These are phyloP conservation scores for Heterotilapia buettikoferi DNA, from an alignment of 2,113 vertebrate species.

Conservation along the genomic window DNA sequence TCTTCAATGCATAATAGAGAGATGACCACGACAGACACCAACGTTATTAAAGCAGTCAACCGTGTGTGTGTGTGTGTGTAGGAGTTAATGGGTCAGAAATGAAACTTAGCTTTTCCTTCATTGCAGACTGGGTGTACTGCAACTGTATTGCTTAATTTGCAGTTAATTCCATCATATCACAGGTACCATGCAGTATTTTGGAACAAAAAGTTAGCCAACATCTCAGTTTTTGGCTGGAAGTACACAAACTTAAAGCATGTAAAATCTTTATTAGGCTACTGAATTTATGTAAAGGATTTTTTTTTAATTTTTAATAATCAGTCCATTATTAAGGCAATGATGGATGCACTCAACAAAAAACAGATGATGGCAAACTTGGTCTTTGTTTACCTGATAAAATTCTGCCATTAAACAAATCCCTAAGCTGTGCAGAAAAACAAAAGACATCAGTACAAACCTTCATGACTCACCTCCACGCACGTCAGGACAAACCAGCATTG, in stretches of 20 bases:
- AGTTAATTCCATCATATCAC: neutral
- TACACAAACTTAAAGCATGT: neutral
- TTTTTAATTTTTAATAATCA: neutral
- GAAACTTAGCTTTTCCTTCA: neutral
- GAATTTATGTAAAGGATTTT: neutral
- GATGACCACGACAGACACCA: neutral
- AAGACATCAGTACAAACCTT: slow-evolving; percentile 73
- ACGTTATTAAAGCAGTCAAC: neutral
- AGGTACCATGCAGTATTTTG: slow-evolving; percentile 16
- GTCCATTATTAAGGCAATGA: neutral
- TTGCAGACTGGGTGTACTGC: neutral
- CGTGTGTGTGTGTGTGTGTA: neutral
- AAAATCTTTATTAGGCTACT: neutral
- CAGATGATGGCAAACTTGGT: slow-evolving; percentile 37
- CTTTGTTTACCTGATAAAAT: slow-evolving; percentile 1
- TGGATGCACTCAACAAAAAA: neutral
- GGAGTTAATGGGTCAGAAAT: neutral
- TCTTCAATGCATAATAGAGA: neutral
- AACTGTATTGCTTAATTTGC: neutral
- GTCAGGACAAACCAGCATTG: slow-evolving; percentile 88
- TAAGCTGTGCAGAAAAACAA: slow-evolving; percentile 62
- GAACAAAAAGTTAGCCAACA: slow-evolving; percentile 33
- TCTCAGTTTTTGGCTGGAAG: neutral
- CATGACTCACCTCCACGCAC: slow-evolving; percentile 82
- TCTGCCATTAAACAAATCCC: neutral